phyloP scores from a whole-genome alignment of 2,888 invertebrate genomes.

The Euplagia quadripunctaria region DNA sequence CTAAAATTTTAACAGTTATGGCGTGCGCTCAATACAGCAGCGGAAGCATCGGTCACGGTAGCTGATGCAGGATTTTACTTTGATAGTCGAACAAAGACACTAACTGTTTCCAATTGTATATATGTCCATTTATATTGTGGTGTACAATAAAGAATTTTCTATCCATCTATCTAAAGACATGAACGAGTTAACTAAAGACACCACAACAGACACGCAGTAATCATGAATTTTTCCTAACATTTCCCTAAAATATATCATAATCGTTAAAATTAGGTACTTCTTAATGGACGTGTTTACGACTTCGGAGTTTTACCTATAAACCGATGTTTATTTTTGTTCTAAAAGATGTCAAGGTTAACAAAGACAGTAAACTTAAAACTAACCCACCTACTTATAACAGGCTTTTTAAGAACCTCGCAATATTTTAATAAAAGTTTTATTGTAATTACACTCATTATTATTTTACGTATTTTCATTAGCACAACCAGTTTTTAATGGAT shows the following conservation, averaged over 20 bases:
- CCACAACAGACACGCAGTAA: too few relatives aligned
- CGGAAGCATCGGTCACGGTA: too few relatives aligned
- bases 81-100: too few relatives aligned
- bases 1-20: too few relatives aligned
- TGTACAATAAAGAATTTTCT: too few relatives aligned
- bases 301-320: background rate
- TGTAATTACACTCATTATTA: conserved; percentile 34
- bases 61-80: too few relatives aligned
- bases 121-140: too few relatives aligned
- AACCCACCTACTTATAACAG: conserved; percentile 27
- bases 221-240: too few relatives aligned
- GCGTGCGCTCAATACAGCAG: too few relatives aligned
- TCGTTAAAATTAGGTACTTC: conserved; percentile 4
- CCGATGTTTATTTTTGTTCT: background rate
- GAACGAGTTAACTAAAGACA: too few relatives aligned
- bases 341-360: background rate
- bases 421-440: conserved; percentile 35
- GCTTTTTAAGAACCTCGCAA: conserved; percentile 35
- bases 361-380: background rate
- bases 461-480: conserved; percentile 35
- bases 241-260: background rate
- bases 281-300: background rate
- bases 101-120: too few relatives aligned
- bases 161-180: too few relatives aligned
- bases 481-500: conserved; percentile 37